These are phyloP conservation scores for Butastur rufipennis DNA, from an alignment of 2,113 vertebrate species.

Conservation along the genomic window DNA sequence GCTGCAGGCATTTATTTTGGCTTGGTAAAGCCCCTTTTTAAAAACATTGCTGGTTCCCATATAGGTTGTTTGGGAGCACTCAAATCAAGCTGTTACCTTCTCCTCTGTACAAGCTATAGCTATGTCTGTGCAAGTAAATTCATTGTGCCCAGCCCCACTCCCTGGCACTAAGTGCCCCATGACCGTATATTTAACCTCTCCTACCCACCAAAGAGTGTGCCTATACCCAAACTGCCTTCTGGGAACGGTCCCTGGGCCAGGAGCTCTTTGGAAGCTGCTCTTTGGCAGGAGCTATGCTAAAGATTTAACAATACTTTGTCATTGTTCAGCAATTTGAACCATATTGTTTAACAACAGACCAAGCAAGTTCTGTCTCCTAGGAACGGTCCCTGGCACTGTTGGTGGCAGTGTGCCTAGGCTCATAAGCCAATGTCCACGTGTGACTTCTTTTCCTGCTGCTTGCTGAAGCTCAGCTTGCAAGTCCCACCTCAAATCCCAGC, in stretches of 20 bases:
- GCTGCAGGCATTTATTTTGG: not conserved
- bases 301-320: not conserved
- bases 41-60: not conserved
- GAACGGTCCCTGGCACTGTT: not conserved
- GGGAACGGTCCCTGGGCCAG: not conserved
- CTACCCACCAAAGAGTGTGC: not conserved
- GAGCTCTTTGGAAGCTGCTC: not conserved
- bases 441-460: not conserved
- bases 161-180: not conserved
- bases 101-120: not conserved
- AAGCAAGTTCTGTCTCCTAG: not conserved
- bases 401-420: not conserved
- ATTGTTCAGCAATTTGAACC: not conserved
- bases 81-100: not conserved
- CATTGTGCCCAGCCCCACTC: not conserved
- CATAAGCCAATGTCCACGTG: not conserved
- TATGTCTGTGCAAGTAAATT: not conserved
- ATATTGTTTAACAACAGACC: not conserved
- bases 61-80: not conserved
- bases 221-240: not conserved
- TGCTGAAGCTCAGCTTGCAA: not conserved
- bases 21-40: not conserved
- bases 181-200: not conserved
- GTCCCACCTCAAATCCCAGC: not conserved
- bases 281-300: not conserved